Evolutionary conservation across 2,888 invertebrate genomes (phyloP).

Genomic region (Anagyrus pseudococci): DNA sequence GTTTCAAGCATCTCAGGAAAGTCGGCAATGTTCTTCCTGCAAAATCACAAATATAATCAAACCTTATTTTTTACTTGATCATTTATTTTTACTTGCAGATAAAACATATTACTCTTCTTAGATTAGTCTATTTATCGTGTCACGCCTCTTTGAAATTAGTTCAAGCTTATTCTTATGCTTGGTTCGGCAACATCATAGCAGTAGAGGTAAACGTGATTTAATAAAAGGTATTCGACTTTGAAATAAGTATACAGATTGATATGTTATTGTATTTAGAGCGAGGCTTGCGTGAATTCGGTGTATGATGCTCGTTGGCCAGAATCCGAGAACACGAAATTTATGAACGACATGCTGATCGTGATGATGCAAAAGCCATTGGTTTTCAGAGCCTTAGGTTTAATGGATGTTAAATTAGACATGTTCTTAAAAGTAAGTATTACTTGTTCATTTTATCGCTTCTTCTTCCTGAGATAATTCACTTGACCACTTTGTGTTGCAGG

Average conservation of each 20-base stretch:
- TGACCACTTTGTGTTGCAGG: constrained; percentile 27
- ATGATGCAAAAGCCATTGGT: constrained; percentile 44
- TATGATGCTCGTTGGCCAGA: constrained; percentile 45
- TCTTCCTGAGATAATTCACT: not conserved
- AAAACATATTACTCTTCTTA: not conserved
- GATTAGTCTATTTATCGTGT: not conserved
- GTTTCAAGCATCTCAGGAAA: not conserved
- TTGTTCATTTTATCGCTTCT: not conserved
- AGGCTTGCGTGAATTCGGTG: constrained; percentile 39
- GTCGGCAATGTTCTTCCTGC: not conserved
- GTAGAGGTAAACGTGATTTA: not conserved
- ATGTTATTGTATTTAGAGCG: constrained; percentile 39
- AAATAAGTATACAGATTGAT: not conserved
- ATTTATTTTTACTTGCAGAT: not conserved
- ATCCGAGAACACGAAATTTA: constrained; percentile 32
- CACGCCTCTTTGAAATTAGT: not conserved
- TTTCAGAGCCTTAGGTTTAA: constrained; percentile 39
- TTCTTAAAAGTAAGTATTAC: constrained; percentile 23
- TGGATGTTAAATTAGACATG: constrained; percentile 15
- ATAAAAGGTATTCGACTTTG: not conserved
- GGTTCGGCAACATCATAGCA: not conserved
- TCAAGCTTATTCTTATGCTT: not conserved
- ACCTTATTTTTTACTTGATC: not conserved
- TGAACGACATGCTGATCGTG: constrained; percentile 40
- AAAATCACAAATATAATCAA: not conserved